Evolutionary conservation across 2,888 invertebrate genomes (phyloP).

Genomic region (Liposcelis brunnea): DNA sequence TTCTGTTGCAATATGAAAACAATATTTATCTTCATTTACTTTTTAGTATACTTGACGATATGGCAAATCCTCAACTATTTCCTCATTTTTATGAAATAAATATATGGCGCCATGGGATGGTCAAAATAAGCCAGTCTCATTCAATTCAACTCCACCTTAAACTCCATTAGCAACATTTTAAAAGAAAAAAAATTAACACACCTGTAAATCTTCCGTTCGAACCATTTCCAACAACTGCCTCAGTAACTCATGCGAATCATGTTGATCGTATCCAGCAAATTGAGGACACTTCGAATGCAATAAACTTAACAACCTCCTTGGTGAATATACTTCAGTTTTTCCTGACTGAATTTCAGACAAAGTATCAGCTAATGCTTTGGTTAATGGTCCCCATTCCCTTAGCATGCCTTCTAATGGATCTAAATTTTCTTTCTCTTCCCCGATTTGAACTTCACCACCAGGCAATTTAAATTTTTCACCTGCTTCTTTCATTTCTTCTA

Average conservation of each 20-base stretch:
- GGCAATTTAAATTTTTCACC: slow-evolving; percentile 36
- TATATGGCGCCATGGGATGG: too few relatives aligned
- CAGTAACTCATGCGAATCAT: slow-evolving; percentile 90
- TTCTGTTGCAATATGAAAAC: too few relatives aligned
- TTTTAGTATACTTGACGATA: too few relatives aligned
- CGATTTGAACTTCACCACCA: slow-evolving; percentile 34
- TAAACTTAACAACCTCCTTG: slow-evolving; percentile 16
- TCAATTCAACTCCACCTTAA: not conserved
- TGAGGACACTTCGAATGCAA: slow-evolving; percentile 36
- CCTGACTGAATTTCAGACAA: slow-evolving; percentile 46
- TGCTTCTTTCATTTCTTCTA: slow-evolving; percentile 47
- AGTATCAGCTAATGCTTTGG: slow-evolving; percentile 48
- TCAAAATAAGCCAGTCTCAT: not conserved
- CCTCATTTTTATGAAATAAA: too few relatives aligned
- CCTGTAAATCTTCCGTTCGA: slow-evolving; percentile 39
- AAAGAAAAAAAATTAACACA: slow-evolving; percentile 8
- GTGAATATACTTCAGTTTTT: slow-evolving; percentile 19
- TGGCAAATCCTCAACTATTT: too few relatives aligned
- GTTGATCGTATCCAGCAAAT: slow-evolving; percentile 87
- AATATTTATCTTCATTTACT: too few relatives aligned
- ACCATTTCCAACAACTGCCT: slow-evolving; percentile 80
- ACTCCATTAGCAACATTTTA: not conserved
- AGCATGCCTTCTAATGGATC: slow-evolving; percentile 45
- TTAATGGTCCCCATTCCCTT: slow-evolving; percentile 49
- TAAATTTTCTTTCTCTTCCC: slow-evolving; percentile 9